Base-by-base conservation (phyloP, 2,797 vertebrate genomes). In the Tympanoctomys barrerae region DNA sequence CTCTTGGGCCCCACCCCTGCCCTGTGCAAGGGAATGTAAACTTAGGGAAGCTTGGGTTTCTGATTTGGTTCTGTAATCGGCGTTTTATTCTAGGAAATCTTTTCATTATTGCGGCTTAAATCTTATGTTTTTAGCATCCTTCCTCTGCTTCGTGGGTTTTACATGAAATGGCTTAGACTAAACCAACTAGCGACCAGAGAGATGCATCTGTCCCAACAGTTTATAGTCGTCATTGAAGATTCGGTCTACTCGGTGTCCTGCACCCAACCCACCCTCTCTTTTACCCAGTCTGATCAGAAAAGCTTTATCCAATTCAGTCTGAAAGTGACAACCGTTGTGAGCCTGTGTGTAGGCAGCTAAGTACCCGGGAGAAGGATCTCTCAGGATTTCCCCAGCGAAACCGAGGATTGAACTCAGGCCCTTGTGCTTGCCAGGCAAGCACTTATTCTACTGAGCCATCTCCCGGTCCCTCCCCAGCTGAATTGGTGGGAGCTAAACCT, bases 11-110 rank as follows among this genome's bases (percentile, higher is more conserved):
- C 98, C 97, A 94, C 97, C 98, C 98, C 97, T 97, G 97, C 97
- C 97, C 87, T 95, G 96, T 71, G 77, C 96, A 97, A 87, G 97
- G 97, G 98, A 98, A 97, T 98, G 84, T 97, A 98, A 98, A 97
- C 96, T 94, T 96, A 64, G 93, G 94, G 97, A 98, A 98, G 98
- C 97, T 98, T 98, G 97, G 97, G 97, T 98, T 98, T 97, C 97
- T 87, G 94, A 98, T 98, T 97, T 98, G 97, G 97, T 97, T 98
- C 97, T 98, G 96, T 97, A 98, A 98, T 98, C 97, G 94, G 97
- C 94, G 70, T 97, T 98, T 98, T 98, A 97, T 98, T 98, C 98
- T 98, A 98, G 98, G 98, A 98, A 98, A 98, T 98, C 97, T 97
- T 96, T 98, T 98, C 98, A 95, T 98, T 98, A 98, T 97, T 98